Evolutionary conservation across 2,113 vertebrate species (phyloP).

Genomic region (Lagopus leucura): DNA sequence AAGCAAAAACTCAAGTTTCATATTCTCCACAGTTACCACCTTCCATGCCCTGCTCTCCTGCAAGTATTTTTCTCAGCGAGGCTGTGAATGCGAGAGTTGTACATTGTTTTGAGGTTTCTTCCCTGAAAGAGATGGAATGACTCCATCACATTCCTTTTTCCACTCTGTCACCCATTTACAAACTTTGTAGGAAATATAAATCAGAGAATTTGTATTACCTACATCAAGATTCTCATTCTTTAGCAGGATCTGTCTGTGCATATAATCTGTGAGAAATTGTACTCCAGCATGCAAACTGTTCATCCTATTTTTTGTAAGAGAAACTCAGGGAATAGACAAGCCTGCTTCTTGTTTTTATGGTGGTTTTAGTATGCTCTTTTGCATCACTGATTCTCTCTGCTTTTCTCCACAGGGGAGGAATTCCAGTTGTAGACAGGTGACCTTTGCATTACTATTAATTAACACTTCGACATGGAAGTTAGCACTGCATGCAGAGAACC

Average conservation of each 20-base stretch:
- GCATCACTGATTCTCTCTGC: background rate
- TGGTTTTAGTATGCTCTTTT: background rate
- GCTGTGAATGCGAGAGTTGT: background rate
- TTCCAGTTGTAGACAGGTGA: background rate
- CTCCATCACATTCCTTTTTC: background rate
- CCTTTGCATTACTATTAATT: background rate
- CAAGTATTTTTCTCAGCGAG: background rate
- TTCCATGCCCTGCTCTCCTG: background rate
- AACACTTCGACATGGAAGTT: background rate
- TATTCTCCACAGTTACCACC: background rate
- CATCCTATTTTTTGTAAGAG: background rate
- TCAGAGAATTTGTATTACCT: background rate
- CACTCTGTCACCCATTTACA: background rate
- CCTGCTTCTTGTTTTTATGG: background rate
- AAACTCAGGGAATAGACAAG: background rate
- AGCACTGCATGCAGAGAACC: background rate
- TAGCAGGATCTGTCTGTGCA: background rate
- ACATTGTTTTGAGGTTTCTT: accelerated
- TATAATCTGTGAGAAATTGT: background rate
- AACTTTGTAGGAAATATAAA: background rate
- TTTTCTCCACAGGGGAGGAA: background rate
- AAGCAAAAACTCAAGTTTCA: background rate
- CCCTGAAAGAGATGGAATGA: background rate
- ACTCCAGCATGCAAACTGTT: background rate
- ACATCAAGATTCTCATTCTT: background rate